These are phyloP conservation scores for Linepithema humile DNA, from an alignment of 1,140 invertebrate species.

Conservation along the genomic window DNA sequence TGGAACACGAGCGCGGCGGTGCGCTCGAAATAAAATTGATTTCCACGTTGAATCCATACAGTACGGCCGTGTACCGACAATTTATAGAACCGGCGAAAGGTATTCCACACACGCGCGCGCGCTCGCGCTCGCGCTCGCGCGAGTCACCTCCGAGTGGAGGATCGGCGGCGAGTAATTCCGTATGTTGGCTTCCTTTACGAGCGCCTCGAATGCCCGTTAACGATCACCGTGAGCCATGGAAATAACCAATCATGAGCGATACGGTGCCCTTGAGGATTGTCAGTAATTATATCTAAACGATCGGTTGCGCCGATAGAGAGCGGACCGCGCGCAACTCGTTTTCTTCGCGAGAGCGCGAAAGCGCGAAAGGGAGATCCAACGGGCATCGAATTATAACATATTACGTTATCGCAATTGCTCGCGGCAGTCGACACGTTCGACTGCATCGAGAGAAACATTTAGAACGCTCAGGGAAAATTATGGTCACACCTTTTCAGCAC, in stretches of 20 bases:
- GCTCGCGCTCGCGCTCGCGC: background rate
- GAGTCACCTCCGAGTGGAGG: constrained; percentile 5
- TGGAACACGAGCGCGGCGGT: constrained; percentile 3
- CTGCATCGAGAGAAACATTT: constrained; percentile 35
- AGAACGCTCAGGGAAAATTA: constrained; percentile 60
- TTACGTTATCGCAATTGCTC: constrained; percentile 67
- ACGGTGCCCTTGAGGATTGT: constrained; percentile 67
- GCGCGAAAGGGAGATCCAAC: constrained; percentile 48
- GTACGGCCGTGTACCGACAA: constrained; percentile 18
- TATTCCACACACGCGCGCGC: background rate
- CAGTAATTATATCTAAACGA: constrained; percentile 75
- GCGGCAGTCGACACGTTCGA: background rate
- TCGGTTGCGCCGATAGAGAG: constrained; percentile 63
- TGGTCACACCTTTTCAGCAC: constrained; percentile 58
- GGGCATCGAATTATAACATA: constrained; percentile 42
- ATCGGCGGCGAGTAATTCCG: constrained; percentile 40
- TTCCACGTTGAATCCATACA: background rate
- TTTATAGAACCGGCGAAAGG: constrained; percentile 29
- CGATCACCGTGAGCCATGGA: constrained; percentile 67
- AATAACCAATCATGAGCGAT: constrained; percentile 70
- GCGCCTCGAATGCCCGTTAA: constrained; percentile 57
- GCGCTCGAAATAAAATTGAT: constrained; percentile 54
- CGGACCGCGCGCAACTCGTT: constrained; percentile 40
- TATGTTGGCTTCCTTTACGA: constrained; percentile 12
- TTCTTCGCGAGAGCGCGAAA: too few species aligned